A percentile compares a stretch with the other conserved stretches of the same genome.
Evolutionary conservation across 2,888 invertebrate genomes (phyloP).

Genomic region (Sarcophaga subvicina): DNA sequence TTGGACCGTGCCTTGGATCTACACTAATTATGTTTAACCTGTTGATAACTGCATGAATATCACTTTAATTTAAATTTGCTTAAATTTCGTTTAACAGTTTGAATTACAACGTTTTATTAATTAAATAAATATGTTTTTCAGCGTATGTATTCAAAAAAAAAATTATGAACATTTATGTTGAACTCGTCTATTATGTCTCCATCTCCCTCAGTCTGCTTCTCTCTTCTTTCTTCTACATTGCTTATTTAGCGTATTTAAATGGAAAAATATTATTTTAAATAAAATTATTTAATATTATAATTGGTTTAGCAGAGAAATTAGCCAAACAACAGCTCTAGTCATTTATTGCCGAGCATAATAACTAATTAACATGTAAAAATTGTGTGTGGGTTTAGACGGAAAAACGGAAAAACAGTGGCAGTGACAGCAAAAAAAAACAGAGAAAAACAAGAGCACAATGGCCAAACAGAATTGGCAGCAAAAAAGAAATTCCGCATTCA

Average conservation of each 20-base stretch:
- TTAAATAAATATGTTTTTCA: neutral
- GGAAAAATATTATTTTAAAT: conserved; percentile 28
- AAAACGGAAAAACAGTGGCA: no score
- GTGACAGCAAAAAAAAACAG: neutral
- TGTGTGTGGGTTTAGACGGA: neutral
- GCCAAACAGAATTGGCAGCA: neutral
- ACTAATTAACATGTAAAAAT: conserved; percentile 60
- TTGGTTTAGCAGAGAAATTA: conserved; percentile 55
- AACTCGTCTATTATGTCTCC: neutral
- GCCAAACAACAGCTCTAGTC: conserved; percentile 33
- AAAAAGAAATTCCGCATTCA: neutral
- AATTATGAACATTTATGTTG: neutral
- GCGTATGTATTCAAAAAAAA: neutral
- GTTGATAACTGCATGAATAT: no score
- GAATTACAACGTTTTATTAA: neutral
- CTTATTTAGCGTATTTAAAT: neutral
- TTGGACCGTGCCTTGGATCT: no score
- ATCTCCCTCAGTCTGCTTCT: no score
- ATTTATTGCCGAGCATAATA: conserved; percentile 48
- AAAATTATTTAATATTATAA: conserved; percentile 65
- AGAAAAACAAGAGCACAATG: neutral
- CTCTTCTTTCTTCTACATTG: no score
- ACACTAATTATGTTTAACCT: no score
- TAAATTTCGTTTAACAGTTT: neutral
- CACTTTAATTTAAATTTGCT: no score